These are phyloP conservation scores for Lutraria lutraria DNA, from an alignment of 2,888 invertebrate species.

Conservation along the genomic window DNA sequence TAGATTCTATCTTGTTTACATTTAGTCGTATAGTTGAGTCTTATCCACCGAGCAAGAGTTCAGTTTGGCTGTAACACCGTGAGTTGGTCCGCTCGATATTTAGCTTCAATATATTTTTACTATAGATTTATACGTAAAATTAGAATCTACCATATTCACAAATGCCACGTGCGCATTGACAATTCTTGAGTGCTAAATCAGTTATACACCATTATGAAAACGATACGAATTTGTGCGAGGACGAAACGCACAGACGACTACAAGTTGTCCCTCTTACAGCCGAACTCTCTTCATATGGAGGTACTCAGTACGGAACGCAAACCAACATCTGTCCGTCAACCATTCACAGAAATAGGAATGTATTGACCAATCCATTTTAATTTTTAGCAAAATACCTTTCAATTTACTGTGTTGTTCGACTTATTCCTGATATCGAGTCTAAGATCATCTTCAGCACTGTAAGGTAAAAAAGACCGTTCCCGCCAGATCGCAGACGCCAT, in stretches of 20 bases:
- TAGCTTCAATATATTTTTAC: no score
- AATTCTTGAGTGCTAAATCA: not conserved
- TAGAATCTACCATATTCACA: no score
- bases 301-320: not conserved
- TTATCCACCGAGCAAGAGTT: no score
- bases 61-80: no score
- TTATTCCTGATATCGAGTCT: not conserved
- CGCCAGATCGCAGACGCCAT: slow-evolving; percentile 23
- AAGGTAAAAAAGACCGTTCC: slow-evolving; percentile 5
- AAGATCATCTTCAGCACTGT: not conserved
- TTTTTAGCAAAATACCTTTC: not conserved
- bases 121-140: no score
- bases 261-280: not conserved
- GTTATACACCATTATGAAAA: not conserved
- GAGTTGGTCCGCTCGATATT: no score
- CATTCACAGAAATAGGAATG: not conserved
- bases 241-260: not conserved
- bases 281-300: not conserved
- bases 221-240: not conserved
- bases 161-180: no score
- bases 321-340: not conserved
- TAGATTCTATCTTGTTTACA: no score
- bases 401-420: not conserved
- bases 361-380: not conserved
- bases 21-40: no score